Percentiles rank a stretch among this genome's conserved stretches.
Evolutionary conservation across 2,113 vertebrate genomes (phyloP).

Genomic region (Lasiurus borealis): DNA sequence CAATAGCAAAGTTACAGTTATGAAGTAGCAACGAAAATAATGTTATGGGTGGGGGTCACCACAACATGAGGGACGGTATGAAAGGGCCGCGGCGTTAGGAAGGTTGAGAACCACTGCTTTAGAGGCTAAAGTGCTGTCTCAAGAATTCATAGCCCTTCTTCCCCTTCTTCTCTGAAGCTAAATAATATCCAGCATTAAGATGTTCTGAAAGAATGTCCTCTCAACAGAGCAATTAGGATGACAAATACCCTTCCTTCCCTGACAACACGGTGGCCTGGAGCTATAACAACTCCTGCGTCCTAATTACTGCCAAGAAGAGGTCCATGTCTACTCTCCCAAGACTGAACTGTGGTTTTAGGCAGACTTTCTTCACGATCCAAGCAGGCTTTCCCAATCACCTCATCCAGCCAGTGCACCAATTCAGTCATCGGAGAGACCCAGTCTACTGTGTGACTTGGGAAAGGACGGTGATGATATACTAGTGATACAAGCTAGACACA

Average conservation of each 20-base stretch:
- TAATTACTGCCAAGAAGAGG: conserved; percentile 67
- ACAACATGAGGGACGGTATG: too few relatives aligned
- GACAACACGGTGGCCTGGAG: background rate
- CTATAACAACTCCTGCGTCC: conserved; percentile 50
- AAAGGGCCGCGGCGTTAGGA: too few relatives aligned
- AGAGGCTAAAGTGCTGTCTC: background rate
- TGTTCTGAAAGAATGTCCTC: conserved; percentile 1
- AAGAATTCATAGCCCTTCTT: background rate
- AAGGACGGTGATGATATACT: background rate
- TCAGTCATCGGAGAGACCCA: background rate
- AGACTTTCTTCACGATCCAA: background rate
- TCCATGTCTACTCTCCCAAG: conserved; percentile 51
- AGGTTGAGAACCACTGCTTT: too few relatives aligned
- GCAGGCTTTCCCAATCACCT: background rate
- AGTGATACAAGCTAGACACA: background rate
- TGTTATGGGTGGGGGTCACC: too few relatives aligned
- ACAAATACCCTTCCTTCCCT: conserved; percentile 23
- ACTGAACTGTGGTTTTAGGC: background rate
- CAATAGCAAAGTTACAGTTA: too few relatives aligned
- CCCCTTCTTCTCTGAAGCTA: background rate
- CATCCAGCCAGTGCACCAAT: background rate
- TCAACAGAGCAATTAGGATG: conserved; percentile 55
- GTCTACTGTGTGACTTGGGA: background rate
- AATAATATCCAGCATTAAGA: conserved; percentile 44
- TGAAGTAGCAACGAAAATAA: too few relatives aligned